Base-by-base conservation (phyloP, 2,888 invertebrate species). In the Netelia melanura region DNA sequence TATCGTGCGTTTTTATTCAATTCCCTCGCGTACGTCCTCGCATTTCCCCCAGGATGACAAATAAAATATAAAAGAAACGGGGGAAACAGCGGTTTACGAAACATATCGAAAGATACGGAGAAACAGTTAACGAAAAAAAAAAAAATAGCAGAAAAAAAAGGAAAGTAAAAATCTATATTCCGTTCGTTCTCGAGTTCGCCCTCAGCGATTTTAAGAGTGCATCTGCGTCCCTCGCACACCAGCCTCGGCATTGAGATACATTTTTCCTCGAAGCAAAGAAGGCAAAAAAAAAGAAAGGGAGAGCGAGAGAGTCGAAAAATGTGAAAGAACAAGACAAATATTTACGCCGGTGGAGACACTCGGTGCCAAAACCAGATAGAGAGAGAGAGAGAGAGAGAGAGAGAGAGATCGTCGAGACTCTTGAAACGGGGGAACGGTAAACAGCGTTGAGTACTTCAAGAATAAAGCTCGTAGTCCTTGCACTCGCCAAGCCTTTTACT, bases 341-440 rank as follows among this genome's bases (percentile, higher is more conserved):
- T 83, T 83, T 82, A 77, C 67, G 64, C 62, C 10, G 71, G 52
- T 54, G 72, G 72, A 68, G 78, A 74, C 67, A 84, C 68, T 84
- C 68, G 81, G 65, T 79, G 81, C 79, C 85, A 85, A 71, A 71
- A 76, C 72, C 85, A 85, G 78, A 79, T 71, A 82, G 17, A 74
- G 67, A 21, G 21, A 43, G 68, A 76, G 62, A 56, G 74, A 48
- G 62, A 17, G 38, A 54, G n/a, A 23, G 64, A 62, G 64, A 62
- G 75, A 11, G 62, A 25, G 25, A 44, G 5, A 52, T 14, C 48
- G 43, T 25, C 5, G 30, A 43, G 72, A 76, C 58, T 76, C 81
- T 74, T 58, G 75, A 85, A 77, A 56, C 74, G 70, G 54, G 70
- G 61, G 64, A 71, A 75, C 81, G 78, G 82, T 75, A 79, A 85